Conservation (phyloP, 2,113 vertebrate species). For the Nothobranchius furzeri region DNA sequence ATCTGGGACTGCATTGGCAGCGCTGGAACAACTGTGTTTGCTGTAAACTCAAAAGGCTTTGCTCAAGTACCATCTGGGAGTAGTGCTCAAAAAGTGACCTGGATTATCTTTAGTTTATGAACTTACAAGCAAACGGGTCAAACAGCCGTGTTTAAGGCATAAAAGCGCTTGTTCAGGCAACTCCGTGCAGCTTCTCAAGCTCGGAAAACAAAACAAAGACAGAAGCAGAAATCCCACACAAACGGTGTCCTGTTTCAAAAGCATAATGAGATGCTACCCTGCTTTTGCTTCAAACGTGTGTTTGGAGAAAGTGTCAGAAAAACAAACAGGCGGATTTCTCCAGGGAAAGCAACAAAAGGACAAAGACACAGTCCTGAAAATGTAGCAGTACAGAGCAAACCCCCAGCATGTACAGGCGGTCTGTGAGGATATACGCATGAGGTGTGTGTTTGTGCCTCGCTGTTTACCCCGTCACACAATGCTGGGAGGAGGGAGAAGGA, state of each 20-base stretch:
- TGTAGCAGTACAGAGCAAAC: slow-evolving; percentile 38
- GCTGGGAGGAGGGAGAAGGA: slow-evolving; percentile 60
- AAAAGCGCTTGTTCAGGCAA: not conserved
- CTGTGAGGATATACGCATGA: slow-evolving; percentile 25
- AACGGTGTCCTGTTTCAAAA: slow-evolving; percentile 3
- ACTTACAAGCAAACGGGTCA: slow-evolving; percentile 6
- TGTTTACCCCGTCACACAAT: slow-evolving; percentile 61
- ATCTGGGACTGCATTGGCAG: slow-evolving; percentile 6
- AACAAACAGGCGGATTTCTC: slow-evolving; percentile 34
- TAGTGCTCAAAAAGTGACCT: slow-evolving; percentile 3
- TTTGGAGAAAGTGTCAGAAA: slow-evolving; percentile 49
- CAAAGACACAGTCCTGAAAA: slow-evolving; percentile 46
- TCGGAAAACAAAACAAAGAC: not conserved
- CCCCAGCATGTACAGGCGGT: slow-evolving; percentile 37
- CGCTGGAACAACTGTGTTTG: not conserved
- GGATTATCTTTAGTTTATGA: slow-evolving; percentile 12
- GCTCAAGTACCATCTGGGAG: slow-evolving; percentile 1
- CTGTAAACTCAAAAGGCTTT: not conserved
- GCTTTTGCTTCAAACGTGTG: slow-evolving; percentile 54
- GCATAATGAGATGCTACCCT: slow-evolving; percentile 55
- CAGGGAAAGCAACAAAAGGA: slow-evolving; percentile 19
- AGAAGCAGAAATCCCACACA: slow-evolving; percentile 6
- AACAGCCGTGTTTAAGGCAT: not conserved
- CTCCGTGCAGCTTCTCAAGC: not conserved
- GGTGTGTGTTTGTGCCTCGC: slow-evolving; percentile 9